Evolutionary conservation across 2,888 invertebrate genomes (phyloP).

Genomic region (Diplolepis rosae): DNA sequence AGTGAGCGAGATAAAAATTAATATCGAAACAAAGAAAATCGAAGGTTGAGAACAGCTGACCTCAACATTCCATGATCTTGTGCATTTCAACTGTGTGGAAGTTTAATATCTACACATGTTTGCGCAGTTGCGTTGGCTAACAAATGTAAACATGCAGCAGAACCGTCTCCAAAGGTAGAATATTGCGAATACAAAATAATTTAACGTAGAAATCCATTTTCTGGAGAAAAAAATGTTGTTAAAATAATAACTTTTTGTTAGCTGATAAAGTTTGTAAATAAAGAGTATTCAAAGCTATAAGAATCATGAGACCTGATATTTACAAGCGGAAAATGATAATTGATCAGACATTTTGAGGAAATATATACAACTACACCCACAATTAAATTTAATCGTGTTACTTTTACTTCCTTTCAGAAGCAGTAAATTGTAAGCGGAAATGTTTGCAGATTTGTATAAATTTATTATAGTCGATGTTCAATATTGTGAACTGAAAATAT

Average conservation of each 20-base stretch:
- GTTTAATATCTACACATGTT: conserved; percentile 13
- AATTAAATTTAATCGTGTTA: not conserved
- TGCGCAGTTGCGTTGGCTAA: conserved; percentile 4
- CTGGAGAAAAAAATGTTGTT: not conserved
- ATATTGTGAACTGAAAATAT: conserved; percentile 1
- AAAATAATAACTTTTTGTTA: not conserved
- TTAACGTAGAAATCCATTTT: not conserved
- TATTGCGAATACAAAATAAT: not conserved
- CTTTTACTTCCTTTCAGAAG: not conserved
- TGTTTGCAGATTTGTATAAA: not conserved
- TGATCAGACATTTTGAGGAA: not conserved
- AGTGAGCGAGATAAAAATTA: not conserved
- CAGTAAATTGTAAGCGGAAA: conserved; percentile 8
- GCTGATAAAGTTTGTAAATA: not conserved
- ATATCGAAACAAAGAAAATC: not conserved
- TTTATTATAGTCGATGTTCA: not conserved
- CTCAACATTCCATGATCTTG: conserved; percentile 3
- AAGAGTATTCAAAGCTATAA: not conserved
- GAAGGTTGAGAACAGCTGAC: not conserved
- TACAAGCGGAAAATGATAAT: not conserved
- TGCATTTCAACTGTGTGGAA: not conserved
- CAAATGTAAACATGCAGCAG: conserved; percentile 7
- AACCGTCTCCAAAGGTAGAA: not conserved
- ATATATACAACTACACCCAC: not conserved
- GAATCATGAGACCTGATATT: not conserved